A percentile compares a stretch with the other conserved stretches of the same genome.
Conservation (phyloP, 1,140 invertebrate genomes). For the Drosophila nasuta region DNA sequence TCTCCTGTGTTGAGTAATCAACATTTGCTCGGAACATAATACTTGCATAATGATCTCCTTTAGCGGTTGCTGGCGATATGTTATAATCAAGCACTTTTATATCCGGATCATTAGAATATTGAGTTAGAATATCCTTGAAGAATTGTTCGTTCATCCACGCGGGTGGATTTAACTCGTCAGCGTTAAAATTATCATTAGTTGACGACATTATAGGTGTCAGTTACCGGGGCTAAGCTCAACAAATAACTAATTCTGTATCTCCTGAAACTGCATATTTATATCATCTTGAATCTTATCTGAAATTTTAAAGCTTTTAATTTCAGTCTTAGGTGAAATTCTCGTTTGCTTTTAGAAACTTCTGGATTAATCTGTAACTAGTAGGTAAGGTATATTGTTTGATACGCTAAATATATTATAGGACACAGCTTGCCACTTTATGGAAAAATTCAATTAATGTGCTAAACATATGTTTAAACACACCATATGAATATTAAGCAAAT, state of each 20-base stretch:
- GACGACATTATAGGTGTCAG: conserved; percentile 27
- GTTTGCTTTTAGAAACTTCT: not conserved
- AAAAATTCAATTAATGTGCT: too few species aligned
- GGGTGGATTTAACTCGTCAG: conserved; percentile 59
- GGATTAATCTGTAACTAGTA: not conserved
- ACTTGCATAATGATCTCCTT: conserved; percentile 77
- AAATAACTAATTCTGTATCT: not conserved
- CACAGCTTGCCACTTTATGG: too few species aligned
- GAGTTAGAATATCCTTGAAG: conserved; percentile 42
- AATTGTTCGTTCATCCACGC: conserved; percentile 65
- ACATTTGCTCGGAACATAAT: conserved; percentile 63
- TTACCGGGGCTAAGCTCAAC: not conserved
- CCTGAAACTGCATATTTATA: conserved; percentile 1
- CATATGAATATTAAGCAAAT: too few species aligned
- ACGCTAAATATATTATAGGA: too few species aligned
- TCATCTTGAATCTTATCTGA: not conserved
- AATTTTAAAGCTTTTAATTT: conserved; percentile 1
- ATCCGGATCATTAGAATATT: conserved; percentile 31
- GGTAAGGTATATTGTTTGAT: too few species aligned
- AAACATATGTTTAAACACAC: too few species aligned
- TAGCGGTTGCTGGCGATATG: conserved; percentile 52
- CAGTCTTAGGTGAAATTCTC: not conserved
- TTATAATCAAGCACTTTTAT: conserved; percentile 40
- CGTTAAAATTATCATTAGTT: conserved; percentile 39
- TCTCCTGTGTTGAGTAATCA: conserved; percentile 23